phyloP scores from a whole-genome alignment of 2,113 vertebrate genomes.

The Heterochromis multidens region DNA sequence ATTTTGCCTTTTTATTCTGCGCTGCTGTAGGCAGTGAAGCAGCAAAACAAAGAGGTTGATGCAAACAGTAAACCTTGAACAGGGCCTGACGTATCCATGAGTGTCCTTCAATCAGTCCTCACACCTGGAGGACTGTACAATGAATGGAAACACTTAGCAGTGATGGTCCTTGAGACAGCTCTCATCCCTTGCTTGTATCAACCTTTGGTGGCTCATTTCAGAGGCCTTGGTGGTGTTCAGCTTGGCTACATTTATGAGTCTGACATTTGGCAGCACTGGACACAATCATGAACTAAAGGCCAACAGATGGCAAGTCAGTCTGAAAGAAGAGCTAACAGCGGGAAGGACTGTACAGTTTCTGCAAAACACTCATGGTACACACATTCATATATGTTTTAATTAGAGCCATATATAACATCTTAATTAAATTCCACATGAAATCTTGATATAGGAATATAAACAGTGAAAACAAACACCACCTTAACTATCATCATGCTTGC shows the following conservation, averaged over 20 bases:
- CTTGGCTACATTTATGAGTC: not conserved
- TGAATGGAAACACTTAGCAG: not conserved
- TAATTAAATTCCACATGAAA: not conserved
- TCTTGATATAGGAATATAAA: not conserved
- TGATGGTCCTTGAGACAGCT: not conserved
- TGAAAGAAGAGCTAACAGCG: not conserved
- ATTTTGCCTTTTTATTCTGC: not conserved
- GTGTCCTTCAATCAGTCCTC: not conserved
- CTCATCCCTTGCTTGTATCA: not conserved
- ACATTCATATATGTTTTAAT: not conserved
- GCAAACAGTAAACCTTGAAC: not conserved
- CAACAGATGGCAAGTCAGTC: not conserved
- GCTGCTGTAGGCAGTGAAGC: not conserved
- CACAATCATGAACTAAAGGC: not conserved
- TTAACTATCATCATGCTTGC: not conserved
- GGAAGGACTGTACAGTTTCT: not conserved
- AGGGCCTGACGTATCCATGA: not conserved
- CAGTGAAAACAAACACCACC: not conserved
- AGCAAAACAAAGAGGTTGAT: not conserved
- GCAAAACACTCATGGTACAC: not conserved
- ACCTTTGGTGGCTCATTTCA: not conserved
- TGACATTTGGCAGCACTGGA: constrained; percentile 11
- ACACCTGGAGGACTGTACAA: not conserved
- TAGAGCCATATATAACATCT: not conserved
- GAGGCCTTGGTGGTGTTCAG: not conserved